A percentile compares a stretch with the other conserved stretches of the same genome.
These are phyloP conservation scores for Psittacara wagleri DNA, from an alignment of 2,113 vertebrate genomes.

Conservation along the genomic window DNA sequence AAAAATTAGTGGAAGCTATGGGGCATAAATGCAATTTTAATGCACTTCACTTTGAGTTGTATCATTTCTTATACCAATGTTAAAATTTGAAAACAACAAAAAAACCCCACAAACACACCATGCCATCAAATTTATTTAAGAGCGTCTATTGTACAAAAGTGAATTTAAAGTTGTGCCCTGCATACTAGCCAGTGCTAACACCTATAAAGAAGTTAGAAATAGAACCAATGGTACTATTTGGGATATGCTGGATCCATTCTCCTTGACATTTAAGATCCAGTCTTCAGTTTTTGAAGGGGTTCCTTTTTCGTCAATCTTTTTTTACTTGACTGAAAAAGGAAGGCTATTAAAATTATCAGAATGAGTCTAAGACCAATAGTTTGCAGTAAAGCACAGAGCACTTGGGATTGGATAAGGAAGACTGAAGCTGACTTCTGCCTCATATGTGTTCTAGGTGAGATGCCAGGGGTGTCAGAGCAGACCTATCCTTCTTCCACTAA, in stretches of 20 bases:
- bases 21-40: neutral
- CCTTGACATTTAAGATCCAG: neutral
- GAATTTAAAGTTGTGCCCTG: neutral
- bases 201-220: neutral
- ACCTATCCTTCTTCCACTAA: neutral
- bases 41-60: neutral
- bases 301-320: neutral
- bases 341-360: neutral
- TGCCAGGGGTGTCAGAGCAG: neutral
- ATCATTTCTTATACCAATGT: neutral
- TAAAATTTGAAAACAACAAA: neutral
- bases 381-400: neutral
- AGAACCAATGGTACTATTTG: neutral
- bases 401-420: neutral
- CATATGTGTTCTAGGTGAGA: neutral
- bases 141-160: neutral
- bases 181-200: neutral
- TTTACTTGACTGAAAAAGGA: neutral
- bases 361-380: neutral
- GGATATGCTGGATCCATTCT: neutral
- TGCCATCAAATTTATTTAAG: neutral
- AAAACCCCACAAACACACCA: rapidly evolving
- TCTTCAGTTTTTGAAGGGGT: neutral
- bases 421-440: neutral
- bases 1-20: neutral